A percentile compares a stretch with the other conserved stretches of the same genome.
Evolutionary conservation across 1,140 invertebrate genomes (phyloP).

Genomic region (Drosophila paulistorum): DNA sequence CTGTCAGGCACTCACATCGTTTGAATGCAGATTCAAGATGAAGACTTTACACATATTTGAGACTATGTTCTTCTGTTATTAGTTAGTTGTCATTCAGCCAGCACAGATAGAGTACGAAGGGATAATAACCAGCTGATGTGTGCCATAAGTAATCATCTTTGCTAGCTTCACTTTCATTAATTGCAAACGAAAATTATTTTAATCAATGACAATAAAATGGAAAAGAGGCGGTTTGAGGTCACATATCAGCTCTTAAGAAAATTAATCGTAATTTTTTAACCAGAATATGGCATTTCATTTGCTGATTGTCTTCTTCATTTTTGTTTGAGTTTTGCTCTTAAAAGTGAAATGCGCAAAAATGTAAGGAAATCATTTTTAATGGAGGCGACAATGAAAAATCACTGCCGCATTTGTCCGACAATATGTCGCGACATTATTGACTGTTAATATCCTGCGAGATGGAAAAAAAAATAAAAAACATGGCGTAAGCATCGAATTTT

Average conservation of each 20-base stretch:
- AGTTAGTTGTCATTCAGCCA: background rate
- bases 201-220: conserved; percentile 17
- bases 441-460: conserved; percentile 63
- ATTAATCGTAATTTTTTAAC: conserved; percentile 42
- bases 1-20: conserved; percentile 46
- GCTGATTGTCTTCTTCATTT: conserved; percentile 22
- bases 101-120: background rate
- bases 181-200: conserved; percentile 23
- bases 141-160: background rate
- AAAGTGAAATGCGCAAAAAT: conserved; percentile 48
- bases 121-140: background rate
- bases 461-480: background rate
- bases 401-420: conserved; percentile 66
- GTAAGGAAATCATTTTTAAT: conserved; percentile 39
- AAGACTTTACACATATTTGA: conserved; percentile 8
- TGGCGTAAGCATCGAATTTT: too few species aligned
- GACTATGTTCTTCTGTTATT: background rate
- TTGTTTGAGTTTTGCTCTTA: conserved; percentile 42
- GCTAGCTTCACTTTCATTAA: conserved; percentile 21
- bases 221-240: conserved; percentile 22
- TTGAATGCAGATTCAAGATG: conserved; percentile 5
- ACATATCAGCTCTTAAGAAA: conserved; percentile 24
- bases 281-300: conserved; percentile 40
- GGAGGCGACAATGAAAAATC: conserved; percentile 63
- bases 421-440: conserved; percentile 74